These are phyloP conservation scores for Perca schrenkii DNA, from an alignment of 2,113 vertebrate species.

Conservation along the genomic window DNA sequence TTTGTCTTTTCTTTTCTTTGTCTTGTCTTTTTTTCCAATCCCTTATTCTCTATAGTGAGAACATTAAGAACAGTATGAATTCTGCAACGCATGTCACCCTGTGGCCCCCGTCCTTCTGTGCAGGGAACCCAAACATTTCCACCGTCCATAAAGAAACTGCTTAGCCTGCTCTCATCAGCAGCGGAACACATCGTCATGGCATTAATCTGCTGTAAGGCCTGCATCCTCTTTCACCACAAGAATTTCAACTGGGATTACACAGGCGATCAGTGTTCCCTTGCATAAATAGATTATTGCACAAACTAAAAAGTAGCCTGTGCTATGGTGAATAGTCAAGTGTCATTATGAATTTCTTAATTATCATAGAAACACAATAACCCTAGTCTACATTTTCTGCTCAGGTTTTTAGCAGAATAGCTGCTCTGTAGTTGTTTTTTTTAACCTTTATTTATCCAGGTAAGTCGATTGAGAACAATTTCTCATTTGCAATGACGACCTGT, in stretches of 20 bases:
- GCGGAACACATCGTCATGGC: constrained; percentile 80
- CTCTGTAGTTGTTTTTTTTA: background rate
- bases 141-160: constrained; percentile 64
- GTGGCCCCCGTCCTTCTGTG: constrained; percentile 43
- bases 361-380: constrained; percentile 27
- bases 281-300: constrained; percentile 62
- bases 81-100: constrained; percentile 69
- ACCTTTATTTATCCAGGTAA: too few relatives aligned
- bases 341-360: constrained; percentile 55
- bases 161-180: constrained; percentile 72
- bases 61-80: constrained; percentile 79
- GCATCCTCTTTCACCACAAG: constrained; percentile 70
- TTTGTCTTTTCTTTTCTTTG: constrained; percentile 82
- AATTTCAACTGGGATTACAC: constrained; percentile 75
- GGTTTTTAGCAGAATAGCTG: background rate
- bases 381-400: background rate
- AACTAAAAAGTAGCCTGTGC: constrained; percentile 47
- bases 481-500: too few relatives aligned
- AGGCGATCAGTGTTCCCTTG: constrained; percentile 55
- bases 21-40: constrained; percentile 74
- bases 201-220: constrained; percentile 77
- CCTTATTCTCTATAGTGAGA: constrained; percentile 77
- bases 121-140: constrained; percentile 68
- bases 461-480: too few relatives aligned
- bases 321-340: constrained; percentile 47